Conservation (phyloP, 2,888 invertebrate genomes). For the Apodemia duryi region DNA sequence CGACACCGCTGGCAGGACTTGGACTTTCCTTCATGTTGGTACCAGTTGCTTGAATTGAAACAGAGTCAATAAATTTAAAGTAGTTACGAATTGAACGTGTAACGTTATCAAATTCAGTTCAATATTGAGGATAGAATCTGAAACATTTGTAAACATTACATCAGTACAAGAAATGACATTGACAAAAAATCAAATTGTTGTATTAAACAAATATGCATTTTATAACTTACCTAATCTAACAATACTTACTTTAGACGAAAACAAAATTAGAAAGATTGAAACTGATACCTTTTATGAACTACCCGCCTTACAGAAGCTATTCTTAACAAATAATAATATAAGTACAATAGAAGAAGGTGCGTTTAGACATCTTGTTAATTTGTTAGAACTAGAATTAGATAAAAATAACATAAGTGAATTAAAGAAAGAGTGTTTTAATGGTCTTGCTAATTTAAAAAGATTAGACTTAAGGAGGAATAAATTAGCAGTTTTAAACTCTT, state of each 20-base stretch:
- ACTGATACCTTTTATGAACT: constrained; percentile 87
- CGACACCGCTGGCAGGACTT: constrained; percentile 74
- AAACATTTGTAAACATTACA: constrained; percentile 87
- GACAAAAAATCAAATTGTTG: constrained; percentile 84
- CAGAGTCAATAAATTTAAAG: not conserved
- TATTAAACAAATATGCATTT: constrained; percentile 84
- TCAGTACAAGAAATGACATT: constrained; percentile 84
- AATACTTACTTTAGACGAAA: constrained; percentile 85
- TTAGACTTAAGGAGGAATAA: constrained; percentile 87
- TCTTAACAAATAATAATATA: constrained; percentile 92
- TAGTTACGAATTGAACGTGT: too few relatives aligned
- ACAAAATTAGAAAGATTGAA: constrained; percentile 85
- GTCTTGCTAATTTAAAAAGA: constrained; percentile 84
- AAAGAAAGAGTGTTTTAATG: constrained; percentile 87
- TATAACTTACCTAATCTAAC: constrained; percentile 85
- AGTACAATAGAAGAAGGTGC: constrained; percentile 91
- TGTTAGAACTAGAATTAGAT: constrained; percentile 89
- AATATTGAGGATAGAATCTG: constrained; percentile 83
- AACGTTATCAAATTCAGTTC: constrained; percentile 86
- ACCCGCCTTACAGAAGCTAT: constrained; percentile 85
- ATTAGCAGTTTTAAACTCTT: constrained; percentile 86
- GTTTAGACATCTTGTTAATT: constrained; percentile 84
- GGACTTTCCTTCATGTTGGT: constrained; percentile 53
- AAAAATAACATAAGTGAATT: constrained; percentile 86
- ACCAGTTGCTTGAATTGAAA: constrained; percentile 41